Evolutionary conservation across 2,888 invertebrate genomes (phyloP), one percentile per base, ranked within the genome.

Genomic region (Luperina nickerlii): DNA sequence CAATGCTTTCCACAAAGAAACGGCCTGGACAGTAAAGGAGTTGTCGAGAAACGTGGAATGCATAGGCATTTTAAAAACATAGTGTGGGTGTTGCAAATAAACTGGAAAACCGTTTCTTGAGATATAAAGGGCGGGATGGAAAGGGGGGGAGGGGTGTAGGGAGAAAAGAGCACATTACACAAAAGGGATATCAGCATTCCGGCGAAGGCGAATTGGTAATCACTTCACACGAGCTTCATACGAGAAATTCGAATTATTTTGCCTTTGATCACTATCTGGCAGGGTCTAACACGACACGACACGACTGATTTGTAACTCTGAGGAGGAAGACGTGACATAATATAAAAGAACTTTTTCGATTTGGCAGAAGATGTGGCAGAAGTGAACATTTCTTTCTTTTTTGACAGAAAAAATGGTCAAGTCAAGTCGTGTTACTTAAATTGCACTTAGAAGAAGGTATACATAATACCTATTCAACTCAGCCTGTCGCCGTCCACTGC

Each of bases 201-300:
- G 5, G 48, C 48, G 48, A 48, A 48, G 48, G 48, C 15, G 48
- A 48, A 48, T 48, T 48, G 48, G 13, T 48, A 15, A 48, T 13
- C 48, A 15, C 48, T 48, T 48, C 42, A 9, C 42, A 42, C 42
- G 42, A 15, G 5, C 13, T 48, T 15, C 15, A 48, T 13, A 48
- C 48, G 48, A 48, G 48, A 48, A 48, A 48, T 48, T 48, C 15
- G 15, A 48, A 62, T 18, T 73, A 7, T 57, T 65, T 79, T 42
- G 27, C 20, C 42, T 81, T 60, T 81, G 81, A 60, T 73, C 81
- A 81, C 48, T 73, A 48, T 57, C 27, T 38, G 20, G 15, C 62
- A 45, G 32, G 15, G 80, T n/a, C 42, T 69, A 62, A 51, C 51
- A 45, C 32, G 51, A 62, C 13, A 32, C 18, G n/a, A 51, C 20